Base-by-base conservation (phyloP, 2,888 invertebrate species). In the Oscheius sp. region DNA sequence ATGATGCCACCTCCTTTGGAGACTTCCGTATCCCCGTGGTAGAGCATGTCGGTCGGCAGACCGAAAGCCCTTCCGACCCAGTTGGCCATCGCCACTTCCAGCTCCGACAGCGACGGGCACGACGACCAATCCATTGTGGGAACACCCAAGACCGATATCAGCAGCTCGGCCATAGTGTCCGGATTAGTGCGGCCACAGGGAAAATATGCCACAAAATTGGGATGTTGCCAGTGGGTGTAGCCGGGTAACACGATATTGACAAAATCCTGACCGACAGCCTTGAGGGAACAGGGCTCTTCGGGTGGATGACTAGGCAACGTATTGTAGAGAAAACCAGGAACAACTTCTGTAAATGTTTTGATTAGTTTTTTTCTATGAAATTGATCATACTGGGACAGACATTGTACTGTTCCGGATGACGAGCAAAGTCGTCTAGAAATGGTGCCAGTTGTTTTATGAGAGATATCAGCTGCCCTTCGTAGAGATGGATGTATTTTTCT, bases 211-310 rank as follows among this genome's bases (percentile, higher is more conserved):
- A 98, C 96, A 90, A 99, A 99, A 25, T 94, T 91, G 0, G 98
- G 97, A 91, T 98, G 97, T 89, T 98, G 97, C 98, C 98, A 98
- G 89, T 98, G 95, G 0, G 97, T 96, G 64, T 93, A 91, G 43
- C 69, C 69, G 2, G 55, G 43, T 21, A 13, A 55, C 35, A 69
- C 69, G 16, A 41, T 27, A 6, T 21, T 53, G 2, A 12, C 35
- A 41, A 27, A 56, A 21, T 69, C 69, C 6, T 27, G 35, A 35
- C 53, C 53, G 45, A 69, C 23, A 1, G 21, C 43, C 13, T 69
- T 43, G 18, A 69, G n/a, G 5, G 55, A 35, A 12, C 56, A 35
- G 1, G 69, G 9, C 13, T 55, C 43, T 13, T 69, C 56, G 23
- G 69, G 69, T 0, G 69, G 18, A 69, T 53, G 55, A n/a, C 56